Base-by-base conservation (phyloP, 2,888 invertebrate genomes). In the Ectemnius cavifrons region DNA sequence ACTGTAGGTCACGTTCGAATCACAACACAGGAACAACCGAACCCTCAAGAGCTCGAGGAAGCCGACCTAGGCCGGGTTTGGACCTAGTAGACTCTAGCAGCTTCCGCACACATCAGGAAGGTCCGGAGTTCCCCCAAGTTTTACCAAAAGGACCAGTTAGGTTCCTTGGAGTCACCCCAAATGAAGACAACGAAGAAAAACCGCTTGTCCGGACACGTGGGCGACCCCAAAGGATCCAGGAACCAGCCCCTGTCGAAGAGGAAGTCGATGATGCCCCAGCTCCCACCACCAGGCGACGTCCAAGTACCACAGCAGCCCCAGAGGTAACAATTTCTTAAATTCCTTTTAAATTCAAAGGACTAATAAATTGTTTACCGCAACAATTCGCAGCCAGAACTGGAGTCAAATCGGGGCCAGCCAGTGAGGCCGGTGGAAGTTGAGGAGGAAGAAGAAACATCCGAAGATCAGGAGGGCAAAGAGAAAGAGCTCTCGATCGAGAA, bases 11-110 rank as follows among this genome's bases (percentile, higher is more conserved):
- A 4, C 85, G 91, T 16, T 89, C 90, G 5, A 91, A 89, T 71
- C 89, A 90, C 78, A 89, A 89, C 62, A 88, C 90, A 2, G 90
- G 89, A 23, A 89, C 91, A 2, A 90, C 91, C 2, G 91, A 91
- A 66, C 80, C 89, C 0, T 85, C 84, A 0, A 84, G 89, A n/a
- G 82, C 82, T 0, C 87, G 91, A 8, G 89, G 88, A 16, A 90
- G 89, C 27, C 87, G 90, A 2, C 90, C 88, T 80, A 93, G 96
- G 20, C 96, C 96, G 59, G 95, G 95, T 84, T 93, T 96, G 67
- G 96, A 96, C 88, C 92, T 96, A 61, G 95, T 97, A 0, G 97
- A 97, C 88, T 95, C 95, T 81, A 95, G 95, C 81, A 95, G 95
- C 83, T 97, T 97, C 91, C 95, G 96, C 84, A 96, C 96, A 0